Evolutionary conservation across 2,888 invertebrate species (phyloP), one percentile per base, ranked within the genome.

Genomic region (Ichneumon xanthorius): DNA sequence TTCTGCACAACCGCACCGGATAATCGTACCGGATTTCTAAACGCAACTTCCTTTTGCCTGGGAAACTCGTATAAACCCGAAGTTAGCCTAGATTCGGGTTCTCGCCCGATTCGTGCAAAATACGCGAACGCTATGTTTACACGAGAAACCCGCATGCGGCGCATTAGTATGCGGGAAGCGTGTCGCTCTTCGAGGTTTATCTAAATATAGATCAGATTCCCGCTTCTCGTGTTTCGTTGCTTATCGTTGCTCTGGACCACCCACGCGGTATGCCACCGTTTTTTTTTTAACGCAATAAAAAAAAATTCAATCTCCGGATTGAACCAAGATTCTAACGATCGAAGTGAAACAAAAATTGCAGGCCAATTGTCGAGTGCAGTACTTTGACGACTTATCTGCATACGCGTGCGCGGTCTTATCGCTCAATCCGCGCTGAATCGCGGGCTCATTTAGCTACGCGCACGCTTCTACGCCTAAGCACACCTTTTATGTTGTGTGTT

Each of bases 141-240:
- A 16, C 48, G 22, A 71, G 33, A 45, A 45, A 2, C 22, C 70
- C 33, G 50, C 48, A 71, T 40, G 71, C 45, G 37, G 26, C 19
- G 37, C 79, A 50, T 61, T 37, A 19, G 45, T 48, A 71, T 33
- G 22, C 33, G 33, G 16, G 73, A 22, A 58, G 65, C 72, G 55
- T 48, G 67, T 67, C 11, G 67, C 45, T 67, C 73, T 73, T 73
- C 40, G 58, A 72, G 63, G 30, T 26, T 73, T 75, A 80, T 80
- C 67, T 68, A 80, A 80, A 80, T 68, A 75, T 80, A 80, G 73
- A 73, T 80, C 22, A 80, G 55, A 58, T 45, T 45, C 9, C 53
- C 53, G 26, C 33, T 67, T 22, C 67, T 33, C 45, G 19, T 67
- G 33, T 58, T 58, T 73, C 45, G 48, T 61, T 68, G 67, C 68